These are phyloP conservation scores for Heteropelma amictum DNA, from an alignment of 2,888 invertebrate species.

Conservation along the genomic window DNA sequence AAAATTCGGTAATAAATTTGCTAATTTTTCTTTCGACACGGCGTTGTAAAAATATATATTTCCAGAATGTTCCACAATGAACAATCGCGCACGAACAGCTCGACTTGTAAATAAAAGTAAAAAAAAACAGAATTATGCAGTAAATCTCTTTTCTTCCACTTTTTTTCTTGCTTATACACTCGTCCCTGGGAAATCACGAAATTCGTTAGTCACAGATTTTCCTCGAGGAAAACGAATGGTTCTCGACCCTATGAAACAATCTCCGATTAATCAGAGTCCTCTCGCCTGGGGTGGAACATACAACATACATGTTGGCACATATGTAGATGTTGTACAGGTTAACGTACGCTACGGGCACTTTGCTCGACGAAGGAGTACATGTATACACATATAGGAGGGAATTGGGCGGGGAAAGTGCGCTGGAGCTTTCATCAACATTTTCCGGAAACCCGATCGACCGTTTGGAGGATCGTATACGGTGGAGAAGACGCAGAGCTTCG, in stretches of 20 bases:
- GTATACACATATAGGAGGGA: conserved; percentile 4
- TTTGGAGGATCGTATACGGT: conserved; percentile 23
- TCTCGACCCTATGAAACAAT: conserved; percentile 47
- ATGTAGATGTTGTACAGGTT: conserved; percentile 8
- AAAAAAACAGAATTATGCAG: too few relatives aligned
- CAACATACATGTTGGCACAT: not conserved
- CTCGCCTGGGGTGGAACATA: conserved; percentile 13
- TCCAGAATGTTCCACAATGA: too few relatives aligned
- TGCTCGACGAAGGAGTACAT: conserved; percentile 11
- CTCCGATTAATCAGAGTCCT: conserved; percentile 50
- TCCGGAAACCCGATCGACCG: conserved; percentile 50
- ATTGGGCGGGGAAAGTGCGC: not conserved
- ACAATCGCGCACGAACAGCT: too few relatives aligned
- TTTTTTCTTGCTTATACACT: not conserved
- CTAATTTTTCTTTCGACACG: too few relatives aligned
- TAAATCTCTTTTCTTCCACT: not conserved
- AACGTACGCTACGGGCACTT: conserved; percentile 33
- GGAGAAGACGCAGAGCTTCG: not conserved
- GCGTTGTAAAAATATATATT: too few relatives aligned
- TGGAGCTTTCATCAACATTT: conserved; percentile 51
- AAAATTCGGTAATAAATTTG: too few relatives aligned
- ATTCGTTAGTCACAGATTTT: conserved; percentile 35
- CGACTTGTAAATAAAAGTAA: too few relatives aligned
- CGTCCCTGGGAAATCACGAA: conserved; percentile 38
- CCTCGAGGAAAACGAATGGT: conserved; percentile 35